phyloP scores from a whole-genome alignment of 2,113 vertebrate genomes.

The Philantomba maxwellii region DNA sequence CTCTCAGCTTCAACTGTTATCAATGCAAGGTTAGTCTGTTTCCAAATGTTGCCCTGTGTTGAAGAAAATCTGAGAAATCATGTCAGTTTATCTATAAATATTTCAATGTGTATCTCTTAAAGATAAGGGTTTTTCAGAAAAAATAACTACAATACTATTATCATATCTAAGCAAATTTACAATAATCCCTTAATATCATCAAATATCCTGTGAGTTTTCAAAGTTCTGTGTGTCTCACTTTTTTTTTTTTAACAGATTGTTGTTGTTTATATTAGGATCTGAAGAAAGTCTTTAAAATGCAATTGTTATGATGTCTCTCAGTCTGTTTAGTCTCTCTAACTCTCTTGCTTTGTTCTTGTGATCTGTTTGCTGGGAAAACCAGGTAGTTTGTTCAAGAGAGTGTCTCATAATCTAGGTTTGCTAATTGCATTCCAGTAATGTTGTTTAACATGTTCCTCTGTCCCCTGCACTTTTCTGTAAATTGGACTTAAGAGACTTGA shows the following conservation, averaged over 20 bases:
- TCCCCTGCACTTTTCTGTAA: not conserved
- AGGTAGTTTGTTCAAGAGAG: not conserved
- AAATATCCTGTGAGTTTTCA: not conserved
- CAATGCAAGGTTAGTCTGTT: not conserved
- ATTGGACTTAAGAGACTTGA: not conserved
- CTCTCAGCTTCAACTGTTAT: not conserved
- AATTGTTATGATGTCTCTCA: not conserved
- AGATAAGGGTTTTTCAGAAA: conserved; percentile 12
- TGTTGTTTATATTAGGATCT: not conserved
- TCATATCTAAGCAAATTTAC: conserved; percentile 15
- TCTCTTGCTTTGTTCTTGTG: not conserved
- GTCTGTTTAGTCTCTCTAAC: not conserved
- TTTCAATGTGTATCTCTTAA: conserved; percentile 19
- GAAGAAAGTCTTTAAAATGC: not conserved
- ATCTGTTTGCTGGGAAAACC: not conserved
- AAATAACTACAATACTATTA: not conserved
- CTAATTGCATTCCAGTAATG: not conserved
- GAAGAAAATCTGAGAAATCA: not conserved
- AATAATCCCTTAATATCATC: not conserved
- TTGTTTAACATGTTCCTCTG: not conserved
- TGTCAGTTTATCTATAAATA: conserved; percentile 14
- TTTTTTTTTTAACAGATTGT: not conserved
- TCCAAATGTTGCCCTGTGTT: not conserved
- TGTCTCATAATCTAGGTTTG: not conserved
- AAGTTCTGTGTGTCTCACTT: not conserved